These are phyloP conservation scores for Ruditapes philippinarum DNA, from an alignment of 1,140 invertebrate species.

Conservation along the genomic window DNA sequence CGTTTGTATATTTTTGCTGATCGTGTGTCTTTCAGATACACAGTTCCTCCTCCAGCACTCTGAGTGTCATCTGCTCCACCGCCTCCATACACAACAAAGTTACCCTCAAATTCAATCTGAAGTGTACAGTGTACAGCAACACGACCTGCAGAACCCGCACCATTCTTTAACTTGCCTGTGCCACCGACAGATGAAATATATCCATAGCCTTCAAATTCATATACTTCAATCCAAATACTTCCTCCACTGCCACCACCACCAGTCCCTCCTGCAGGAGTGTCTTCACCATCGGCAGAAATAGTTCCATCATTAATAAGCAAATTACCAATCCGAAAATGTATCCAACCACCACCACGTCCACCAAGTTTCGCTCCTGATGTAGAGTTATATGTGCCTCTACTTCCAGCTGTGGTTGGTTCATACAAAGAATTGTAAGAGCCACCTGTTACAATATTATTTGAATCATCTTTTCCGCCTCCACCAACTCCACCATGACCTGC, in stretches of 20 bases:
- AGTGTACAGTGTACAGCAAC: slow-evolving; percentile 75
- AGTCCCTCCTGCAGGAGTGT: slow-evolving; percentile 44
- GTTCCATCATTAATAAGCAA: slow-evolving; percentile 77
- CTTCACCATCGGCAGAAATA: slow-evolving; percentile 76
- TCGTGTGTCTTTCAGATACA: slow-evolving; percentile 78
- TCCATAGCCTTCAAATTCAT: slow-evolving; percentile 78
- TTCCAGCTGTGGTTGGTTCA: slow-evolving; percentile 76
- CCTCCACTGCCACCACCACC: slow-evolving; percentile 80
- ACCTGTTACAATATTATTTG: slow-evolving; percentile 29
- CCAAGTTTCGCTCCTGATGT: slow-evolving; percentile 47
- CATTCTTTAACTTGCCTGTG: slow-evolving; percentile 65
- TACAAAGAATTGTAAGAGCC: slow-evolving; percentile 78
- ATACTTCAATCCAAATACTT: slow-evolving; percentile 77
- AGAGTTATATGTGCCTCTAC: slow-evolving; percentile 65
- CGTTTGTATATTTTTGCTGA: slow-evolving; percentile 66
- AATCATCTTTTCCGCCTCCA: slow-evolving; percentile 64
- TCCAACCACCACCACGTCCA: slow-evolving; percentile 77
- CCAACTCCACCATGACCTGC: slow-evolving; percentile 79
- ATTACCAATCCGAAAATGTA: slow-evolving; percentile 74
- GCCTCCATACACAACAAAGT: slow-evolving; percentile 74
- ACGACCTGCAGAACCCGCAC: slow-evolving; percentile 78
- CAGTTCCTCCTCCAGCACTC: slow-evolving; percentile 77
- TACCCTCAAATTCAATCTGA: slow-evolving; percentile 74
- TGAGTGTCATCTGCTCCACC: slow-evolving; percentile 56
- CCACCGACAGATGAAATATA: slow-evolving; percentile 77